Base-by-base conservation (phyloP, 2,113 vertebrate species). In the Coracopsis vasa region DNA sequence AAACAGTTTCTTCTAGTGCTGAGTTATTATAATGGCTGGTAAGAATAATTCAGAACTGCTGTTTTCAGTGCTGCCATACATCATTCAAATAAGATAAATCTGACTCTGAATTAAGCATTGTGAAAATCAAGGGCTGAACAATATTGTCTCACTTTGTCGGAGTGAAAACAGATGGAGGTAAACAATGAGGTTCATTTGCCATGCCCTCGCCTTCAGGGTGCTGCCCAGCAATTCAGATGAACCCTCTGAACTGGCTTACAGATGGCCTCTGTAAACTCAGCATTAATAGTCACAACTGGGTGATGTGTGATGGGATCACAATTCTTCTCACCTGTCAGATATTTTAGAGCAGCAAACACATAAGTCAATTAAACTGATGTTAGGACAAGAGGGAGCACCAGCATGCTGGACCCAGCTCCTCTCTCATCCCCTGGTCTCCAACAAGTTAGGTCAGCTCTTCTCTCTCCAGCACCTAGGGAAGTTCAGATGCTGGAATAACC, bases 381-480 rank as follows among this genome's bases (percentile, higher is more conserved):
- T 25, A 50, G 51, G 64, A 60, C 6, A 15, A 39, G 39, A n/a
- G 48, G 61, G 13, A 86, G 13, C 7, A 1, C 9, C 0, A 0
- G 25, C 0, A 0, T 9, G 23, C 23, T 2, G 0, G 33, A 25
- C 8, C 41, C 39, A 0, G 6, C 62, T 44, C 61, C 44, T 54
- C 50, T 42, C 69, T 23, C 45, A 29, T 9, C 45, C 42, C 64
- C 51, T 3, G 42, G 1, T 15, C 64, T 65, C n/a, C 67, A 16
- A 1, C 5, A 7, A 19, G 42, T 9, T 4, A 31, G 15, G 23
- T 29, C 29, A 31, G 15, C 35, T 61, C 78, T 48, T 16, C 61
- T n/a, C 56, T 29, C 21, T 37, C 41, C 48, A 56, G 37, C 53
- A 41, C 3, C 0, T 1, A 10, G 56, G 18, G 25, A 44, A 14